phyloP scores from a whole-genome alignment of 1,140 invertebrate species.

The Gonatopus flavifemur region DNA sequence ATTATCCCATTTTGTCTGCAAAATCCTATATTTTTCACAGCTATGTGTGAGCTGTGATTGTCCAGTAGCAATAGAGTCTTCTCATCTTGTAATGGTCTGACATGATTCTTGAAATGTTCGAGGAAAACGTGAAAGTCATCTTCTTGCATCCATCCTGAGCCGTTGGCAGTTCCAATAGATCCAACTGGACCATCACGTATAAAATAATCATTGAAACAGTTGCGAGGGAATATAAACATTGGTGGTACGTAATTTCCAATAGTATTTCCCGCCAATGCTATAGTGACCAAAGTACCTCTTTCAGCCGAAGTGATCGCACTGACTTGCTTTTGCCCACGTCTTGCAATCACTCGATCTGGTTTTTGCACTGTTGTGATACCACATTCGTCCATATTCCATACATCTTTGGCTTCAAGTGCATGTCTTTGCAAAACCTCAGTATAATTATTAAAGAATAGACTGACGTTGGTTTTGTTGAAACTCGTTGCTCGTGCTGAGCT shows the following conservation, averaged over 20 bases:
- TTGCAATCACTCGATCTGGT: slow-evolving; percentile 45
- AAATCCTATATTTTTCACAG: slow-evolving; percentile 1
- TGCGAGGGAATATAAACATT: slow-evolving; percentile 12
- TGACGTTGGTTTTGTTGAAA: not conserved
- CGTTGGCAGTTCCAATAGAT: slow-evolving; percentile 4
- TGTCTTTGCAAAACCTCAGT: no score
- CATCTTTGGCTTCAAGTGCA: no score
- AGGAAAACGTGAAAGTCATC: slow-evolving; percentile 7
- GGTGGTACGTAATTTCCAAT: slow-evolving; percentile 29
- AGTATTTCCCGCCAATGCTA: slow-evolving; percentile 43
- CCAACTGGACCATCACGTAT: slow-evolving; percentile 21
- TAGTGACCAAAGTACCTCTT: slow-evolving; percentile 50
- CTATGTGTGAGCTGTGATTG: no score
- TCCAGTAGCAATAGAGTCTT: slow-evolving; percentile 18
- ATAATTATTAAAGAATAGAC: no score
- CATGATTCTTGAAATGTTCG: slow-evolving; percentile 12
- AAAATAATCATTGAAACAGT: slow-evolving; percentile 23
- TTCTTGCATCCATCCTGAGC: slow-evolving; percentile 16
- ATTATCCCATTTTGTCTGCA: slow-evolving; percentile 34
- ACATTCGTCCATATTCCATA: no score
- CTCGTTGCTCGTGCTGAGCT: not conserved
- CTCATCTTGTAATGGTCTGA: slow-evolving; percentile 4
- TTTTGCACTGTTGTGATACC: no score
- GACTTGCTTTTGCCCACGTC: no score
- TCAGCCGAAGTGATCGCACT: slow-evolving; percentile 49